Percentiles rank a stretch among this genome's conserved stretches.
These are phyloP conservation scores for Drosophila arawakana DNA, from an alignment of 1,140 invertebrate species.

Conservation along the genomic window DNA sequence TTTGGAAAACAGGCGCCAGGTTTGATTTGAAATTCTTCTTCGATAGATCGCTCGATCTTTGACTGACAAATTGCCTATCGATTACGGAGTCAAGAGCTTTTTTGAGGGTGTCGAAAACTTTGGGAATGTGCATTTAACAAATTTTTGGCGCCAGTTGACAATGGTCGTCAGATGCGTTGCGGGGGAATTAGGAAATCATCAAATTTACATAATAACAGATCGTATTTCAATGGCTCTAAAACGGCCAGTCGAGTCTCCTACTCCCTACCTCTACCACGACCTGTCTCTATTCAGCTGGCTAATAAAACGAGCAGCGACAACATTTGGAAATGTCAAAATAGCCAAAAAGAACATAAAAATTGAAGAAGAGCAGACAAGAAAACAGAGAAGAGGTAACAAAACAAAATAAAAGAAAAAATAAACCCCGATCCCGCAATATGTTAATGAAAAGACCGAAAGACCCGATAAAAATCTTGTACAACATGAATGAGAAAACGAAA, in stretches of 20 bases:
- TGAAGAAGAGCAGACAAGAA: slow-evolving; percentile 3
- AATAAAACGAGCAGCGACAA: slow-evolving; percentile 55
- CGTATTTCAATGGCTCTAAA: slow-evolving; percentile 52
- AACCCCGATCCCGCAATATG: slow-evolving; percentile 62
- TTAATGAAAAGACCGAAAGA: slow-evolving; percentile 71
- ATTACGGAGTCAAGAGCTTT: slow-evolving; percentile 17
- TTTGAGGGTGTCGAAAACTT: slow-evolving; percentile 12
- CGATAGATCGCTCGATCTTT: background rate
- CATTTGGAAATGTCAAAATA: slow-evolving; percentile 67
- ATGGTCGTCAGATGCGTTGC: slow-evolving; percentile 66
- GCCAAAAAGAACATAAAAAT: slow-evolving; percentile 62
- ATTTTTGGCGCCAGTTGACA: slow-evolving; percentile 62
- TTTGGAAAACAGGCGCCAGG: slow-evolving; percentile 24
- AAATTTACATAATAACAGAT: slow-evolving; percentile 83
- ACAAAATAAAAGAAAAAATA: slow-evolving; percentile 5
- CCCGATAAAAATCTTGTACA: slow-evolving; percentile 75
- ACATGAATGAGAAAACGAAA: slow-evolving; percentile 76
- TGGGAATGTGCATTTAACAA: slow-evolving; percentile 23
- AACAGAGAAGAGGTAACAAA: too few species aligned
- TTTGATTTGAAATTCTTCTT: slow-evolving; percentile 1
- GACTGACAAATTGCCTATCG: slow-evolving; percentile 39
- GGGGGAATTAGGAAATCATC: slow-evolving; percentile 78
- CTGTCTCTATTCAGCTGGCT: slow-evolving; percentile 22
- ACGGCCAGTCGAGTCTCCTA: too few species aligned
- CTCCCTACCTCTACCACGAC: background rate